Conservation (phyloP, 1,140 invertebrate species). For the Meloidogyne hapla region DNA sequence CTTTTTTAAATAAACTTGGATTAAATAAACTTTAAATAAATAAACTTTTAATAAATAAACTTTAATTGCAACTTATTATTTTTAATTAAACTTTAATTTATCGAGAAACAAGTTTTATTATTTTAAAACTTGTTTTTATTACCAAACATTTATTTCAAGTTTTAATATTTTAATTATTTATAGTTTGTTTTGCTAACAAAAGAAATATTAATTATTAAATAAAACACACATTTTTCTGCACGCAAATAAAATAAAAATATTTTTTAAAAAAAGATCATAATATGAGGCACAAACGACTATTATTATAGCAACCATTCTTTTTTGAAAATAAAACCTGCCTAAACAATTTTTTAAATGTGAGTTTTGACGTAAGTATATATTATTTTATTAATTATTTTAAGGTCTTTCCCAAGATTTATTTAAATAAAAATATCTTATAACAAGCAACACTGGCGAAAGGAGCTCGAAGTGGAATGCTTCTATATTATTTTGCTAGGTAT, state of each 20-base stretch:
- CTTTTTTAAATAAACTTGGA: no score
- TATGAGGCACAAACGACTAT: background rate
- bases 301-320: background rate
- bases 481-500: constrained; percentile 55
- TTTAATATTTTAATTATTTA: background rate
- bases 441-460: constrained; percentile 23
- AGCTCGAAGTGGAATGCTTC: constrained; percentile 13
- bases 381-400: background rate
- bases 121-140: no score
- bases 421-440: background rate
- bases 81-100: no score
- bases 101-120: no score
- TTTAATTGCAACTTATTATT: no score
- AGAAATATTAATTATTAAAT: background rate
- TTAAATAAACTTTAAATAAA: no score
- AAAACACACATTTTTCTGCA: background rate
- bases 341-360: background rate
- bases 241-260: constrained; percentile 1
- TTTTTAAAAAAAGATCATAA: background rate
- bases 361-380: background rate
- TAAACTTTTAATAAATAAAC: no score
- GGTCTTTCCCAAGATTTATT: background rate
- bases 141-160: no score
- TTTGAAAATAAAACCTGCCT: background rate
- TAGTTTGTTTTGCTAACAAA: background rate